phyloP scores from a whole-genome alignment of 2,888 invertebrate species.

The Cerastis leucographa region DNA sequence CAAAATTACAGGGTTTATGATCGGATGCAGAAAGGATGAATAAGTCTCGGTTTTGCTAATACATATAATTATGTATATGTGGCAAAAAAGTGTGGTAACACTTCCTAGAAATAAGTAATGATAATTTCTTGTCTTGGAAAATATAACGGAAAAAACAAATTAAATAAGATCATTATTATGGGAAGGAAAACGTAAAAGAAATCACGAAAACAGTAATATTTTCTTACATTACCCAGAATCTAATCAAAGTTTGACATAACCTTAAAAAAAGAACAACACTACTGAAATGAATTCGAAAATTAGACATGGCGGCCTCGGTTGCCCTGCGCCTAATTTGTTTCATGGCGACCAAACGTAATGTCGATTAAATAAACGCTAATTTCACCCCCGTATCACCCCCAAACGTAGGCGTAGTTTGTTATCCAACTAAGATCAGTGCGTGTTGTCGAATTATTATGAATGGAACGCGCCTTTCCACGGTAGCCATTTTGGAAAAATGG shows the following conservation, averaged over 20 bases:
- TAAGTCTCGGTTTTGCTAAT: not conserved
- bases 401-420: constrained; percentile 68
- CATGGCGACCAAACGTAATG: constrained; percentile 59
- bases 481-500: constrained; percentile 80
- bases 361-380: constrained; percentile 71
- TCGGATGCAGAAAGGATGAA: not conserved
- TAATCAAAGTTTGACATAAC: constrained; percentile 38
- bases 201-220: not conserved
- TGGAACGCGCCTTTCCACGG: constrained; percentile 74
- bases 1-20: not conserved
- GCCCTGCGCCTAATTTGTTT: constrained; percentile 54
- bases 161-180: not conserved
- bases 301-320: constrained; percentile 48
- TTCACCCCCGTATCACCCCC: constrained; percentile 68
- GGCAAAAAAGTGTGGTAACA: not conserved
- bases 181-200: not conserved
- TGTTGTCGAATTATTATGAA: constrained; percentile 79
- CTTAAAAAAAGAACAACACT: constrained; percentile 20
- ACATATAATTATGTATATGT: not conserved
- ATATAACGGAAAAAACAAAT: not conserved
- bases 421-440: constrained; percentile 71
- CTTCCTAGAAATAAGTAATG: not conserved
- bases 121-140: constrained; percentile 1
- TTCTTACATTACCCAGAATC: constrained; percentile 5
- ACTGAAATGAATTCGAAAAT: constrained; percentile 47